These are phyloP conservation scores for Ptychadena robeensis DNA, from an alignment of 2,797 vertebrate genomes.

Conservation along the genomic window DNA sequence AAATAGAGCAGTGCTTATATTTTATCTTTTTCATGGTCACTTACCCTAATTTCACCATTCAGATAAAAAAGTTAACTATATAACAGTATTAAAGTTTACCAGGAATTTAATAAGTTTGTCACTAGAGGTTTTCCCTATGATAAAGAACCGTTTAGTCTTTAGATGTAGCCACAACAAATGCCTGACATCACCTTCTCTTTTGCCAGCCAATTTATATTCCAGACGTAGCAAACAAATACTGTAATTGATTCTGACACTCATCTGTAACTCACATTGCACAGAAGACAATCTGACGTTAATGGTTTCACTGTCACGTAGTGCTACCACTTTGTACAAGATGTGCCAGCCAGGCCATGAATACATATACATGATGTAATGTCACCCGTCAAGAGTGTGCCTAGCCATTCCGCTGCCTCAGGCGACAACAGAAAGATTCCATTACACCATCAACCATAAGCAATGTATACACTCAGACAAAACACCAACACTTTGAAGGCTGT, in stretches of 20 bases:
- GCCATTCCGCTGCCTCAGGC: conserved; percentile 5
- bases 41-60: no score
- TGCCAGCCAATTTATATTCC: conserved; percentile 17
- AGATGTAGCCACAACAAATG: background rate
- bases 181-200: conserved; percentile 11
- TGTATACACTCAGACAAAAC: background rate
- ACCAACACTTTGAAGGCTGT: background rate
- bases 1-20: no score
- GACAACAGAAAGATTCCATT: conserved; percentile 12
- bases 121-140: background rate
- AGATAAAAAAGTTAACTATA: background rate
- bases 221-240: conserved; percentile 12
- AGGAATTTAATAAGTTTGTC: no score
- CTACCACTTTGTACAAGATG: background rate
- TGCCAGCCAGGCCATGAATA: background rate
- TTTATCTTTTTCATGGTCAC: no score
- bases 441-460: background rate
- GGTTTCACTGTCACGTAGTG: conserved; percentile 16
- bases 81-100: background rate
- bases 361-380: conserved; percentile 4
- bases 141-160: conserved; percentile 8
- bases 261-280: conserved; percentile 2
- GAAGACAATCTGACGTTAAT: conserved; percentile 6
- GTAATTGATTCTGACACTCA: background rate
- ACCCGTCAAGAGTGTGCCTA: background rate